Conservation (phyloP, 2,888 invertebrate genomes). For the Aphidoletes aphidimyza region DNA sequence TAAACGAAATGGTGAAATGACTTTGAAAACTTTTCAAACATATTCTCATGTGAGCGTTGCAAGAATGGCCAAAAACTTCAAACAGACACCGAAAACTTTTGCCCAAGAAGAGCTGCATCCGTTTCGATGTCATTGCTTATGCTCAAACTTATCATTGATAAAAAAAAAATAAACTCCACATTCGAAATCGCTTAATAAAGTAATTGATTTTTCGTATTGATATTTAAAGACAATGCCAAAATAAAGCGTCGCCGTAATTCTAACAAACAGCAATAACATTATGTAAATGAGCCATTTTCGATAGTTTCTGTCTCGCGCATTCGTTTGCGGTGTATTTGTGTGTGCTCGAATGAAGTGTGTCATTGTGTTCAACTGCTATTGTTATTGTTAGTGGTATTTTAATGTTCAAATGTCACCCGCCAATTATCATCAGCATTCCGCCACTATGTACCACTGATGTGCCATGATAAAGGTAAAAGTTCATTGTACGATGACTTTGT, state of each 20-base stretch:
- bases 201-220: background rate
- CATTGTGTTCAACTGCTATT: background rate
- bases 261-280: background rate
- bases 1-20: too few relatives aligned
- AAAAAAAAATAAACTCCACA: too few relatives aligned
- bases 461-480: constrained; percentile 52
- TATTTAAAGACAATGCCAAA: background rate
- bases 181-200: constrained; percentile 20
- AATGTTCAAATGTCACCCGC: constrained; percentile 28
- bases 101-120: too few relatives aligned
- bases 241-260: background rate
- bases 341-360: too few relatives aligned
- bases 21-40: too few relatives aligned
- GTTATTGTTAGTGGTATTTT: too few relatives aligned
- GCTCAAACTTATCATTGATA: too few relatives aligned
- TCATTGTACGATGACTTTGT: constrained; percentile 19
- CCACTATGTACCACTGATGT: background rate
- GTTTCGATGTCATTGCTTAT: too few relatives aligned
- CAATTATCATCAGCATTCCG: background rate
- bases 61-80: too few relatives aligned
- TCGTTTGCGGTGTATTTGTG: background rate
- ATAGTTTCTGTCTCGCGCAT: background rate
- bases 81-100: too few relatives aligned
- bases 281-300: constrained; percentile 13
- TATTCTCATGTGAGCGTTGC: too few relatives aligned